These are phyloP conservation scores for Heliconius charithonia DNA, from an alignment of 2,888 invertebrate genomes.

Conservation along the genomic window DNA sequence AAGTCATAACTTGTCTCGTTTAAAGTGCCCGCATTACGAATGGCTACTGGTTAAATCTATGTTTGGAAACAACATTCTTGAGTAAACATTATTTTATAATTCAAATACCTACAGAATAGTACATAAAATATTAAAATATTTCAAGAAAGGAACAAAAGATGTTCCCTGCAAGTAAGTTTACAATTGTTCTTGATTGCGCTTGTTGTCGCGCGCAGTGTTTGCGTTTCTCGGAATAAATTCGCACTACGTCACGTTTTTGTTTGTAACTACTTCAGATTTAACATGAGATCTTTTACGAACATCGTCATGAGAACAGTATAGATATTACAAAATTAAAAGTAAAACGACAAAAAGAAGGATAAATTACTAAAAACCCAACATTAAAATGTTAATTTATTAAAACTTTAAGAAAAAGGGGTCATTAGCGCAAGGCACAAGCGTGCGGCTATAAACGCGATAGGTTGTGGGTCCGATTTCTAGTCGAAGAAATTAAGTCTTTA, in stretches of 20 bases:
- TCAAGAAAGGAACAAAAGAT: conserved; percentile 23
- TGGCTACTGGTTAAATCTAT: neutral
- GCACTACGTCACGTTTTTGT: neutral
- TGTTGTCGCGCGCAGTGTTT: conserved; percentile 32
- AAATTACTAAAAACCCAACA: neutral
- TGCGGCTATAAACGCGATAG: no score
- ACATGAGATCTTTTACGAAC: neutral
- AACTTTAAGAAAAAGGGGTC: no score
- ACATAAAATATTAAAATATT: conserved; percentile 20
- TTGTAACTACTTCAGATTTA: neutral
- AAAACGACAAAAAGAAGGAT: neutral
- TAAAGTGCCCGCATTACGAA: no score
- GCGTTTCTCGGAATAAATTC: conserved; percentile 22
- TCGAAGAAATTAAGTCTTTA: no score
- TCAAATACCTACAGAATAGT: neutral
- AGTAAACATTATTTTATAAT: neutral
- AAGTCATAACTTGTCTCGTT: no score
- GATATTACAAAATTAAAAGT: neutral
- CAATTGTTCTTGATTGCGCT: conserved; percentile 37
- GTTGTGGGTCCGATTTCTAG: no score
- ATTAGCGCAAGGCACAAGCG: no score
- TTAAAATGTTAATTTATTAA: neutral
- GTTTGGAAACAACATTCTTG: neutral
- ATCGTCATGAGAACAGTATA: neutral
- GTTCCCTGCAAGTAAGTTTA: conserved; percentile 31